Base-by-base conservation (phyloP, 2,113 vertebrate species). In the Epinephelus fuscoguttatus region DNA sequence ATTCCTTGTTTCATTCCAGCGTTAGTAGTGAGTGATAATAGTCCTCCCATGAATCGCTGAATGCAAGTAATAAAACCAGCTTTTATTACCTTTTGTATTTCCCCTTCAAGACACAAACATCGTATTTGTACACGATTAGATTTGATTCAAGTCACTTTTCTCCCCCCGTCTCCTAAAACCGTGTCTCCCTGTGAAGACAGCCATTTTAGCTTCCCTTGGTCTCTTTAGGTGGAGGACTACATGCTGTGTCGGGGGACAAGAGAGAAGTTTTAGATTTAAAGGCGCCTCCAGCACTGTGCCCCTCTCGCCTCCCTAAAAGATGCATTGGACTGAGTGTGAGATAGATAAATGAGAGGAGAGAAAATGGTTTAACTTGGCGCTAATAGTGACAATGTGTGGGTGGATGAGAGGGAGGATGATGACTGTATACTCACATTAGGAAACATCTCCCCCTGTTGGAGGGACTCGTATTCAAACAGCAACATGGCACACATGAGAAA, bases 401-500 rank as follows among this genome's bases (percentile, higher is more conserved):
- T 57, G 89, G 89, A 89, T 71, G 84, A 85, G 77, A 82, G 84
- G 84, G 73, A 33, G 69, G 79, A 87, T 47, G 80, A 85, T 71
- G 68, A 77, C 75, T 77, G 87, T 88, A 75, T 88, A 78, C 74
- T 93, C 89, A 82, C 87, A 91, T 92, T 94, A 93, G 93, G 86
- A 93, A 94, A 95, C 92, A 94, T 93, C 94, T 93, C 94, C 95
- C 94, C 94, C 94, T 96, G 92, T 95, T 94, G 95, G 92, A 90
- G 61, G 84, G 66, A 85, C 75, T 81, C 61, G 18, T 70, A 63
- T 72, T 81, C 53, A 50, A 78, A 70, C 56, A 19, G 59, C 83
- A 82, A 82, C 68, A 63, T 42, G 57, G 70, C 73, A 76, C 70
- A 59, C 64, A 62, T 49, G 52, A 85, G 80, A 82, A 87, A 82